A percentile compares a stretch with the other conserved stretches of the same genome.
phyloP scores from a whole-genome alignment of 2,113 vertebrate species.

The Salvelinus alpinus region DNA sequence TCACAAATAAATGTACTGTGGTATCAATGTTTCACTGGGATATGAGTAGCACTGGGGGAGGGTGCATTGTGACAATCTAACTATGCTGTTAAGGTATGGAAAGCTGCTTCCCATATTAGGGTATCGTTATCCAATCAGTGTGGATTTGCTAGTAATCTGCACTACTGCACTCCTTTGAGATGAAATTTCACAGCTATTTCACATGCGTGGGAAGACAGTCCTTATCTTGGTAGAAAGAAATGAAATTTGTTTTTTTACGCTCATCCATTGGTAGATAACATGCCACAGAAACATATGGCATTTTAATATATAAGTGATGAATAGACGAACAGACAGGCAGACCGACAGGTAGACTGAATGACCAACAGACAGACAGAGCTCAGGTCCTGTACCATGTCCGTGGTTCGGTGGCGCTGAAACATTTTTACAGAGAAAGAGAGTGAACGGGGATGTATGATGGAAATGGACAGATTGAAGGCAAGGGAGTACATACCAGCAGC shows the following conservation, averaged over 20 bases:
- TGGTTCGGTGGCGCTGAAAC: too few relatives aligned
- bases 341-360: background rate
- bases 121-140: slow-evolving; percentile 4
- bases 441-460: slow-evolving; percentile 9
- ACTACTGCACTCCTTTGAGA: background rate
- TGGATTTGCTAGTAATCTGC: background rate
- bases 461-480: background rate
- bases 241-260: background rate
- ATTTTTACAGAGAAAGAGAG: slow-evolving; percentile 10
- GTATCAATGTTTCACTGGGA: background rate
- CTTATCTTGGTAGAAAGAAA: background rate
- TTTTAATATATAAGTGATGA: background rate
- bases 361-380: background rate
- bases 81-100: background rate
- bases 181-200: background rate
- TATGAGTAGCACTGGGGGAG: background rate
- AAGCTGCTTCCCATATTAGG: slow-evolving; percentile 1
- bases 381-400: too few relatives aligned
- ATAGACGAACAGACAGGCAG: slow-evolving; percentile 4
- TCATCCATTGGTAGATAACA: background rate
- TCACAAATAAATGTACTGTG: background rate
- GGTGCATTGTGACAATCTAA: background rate
- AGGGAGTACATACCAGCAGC: too few relatives aligned
- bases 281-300: background rate
- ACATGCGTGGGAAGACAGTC: background rate